phyloP scores from a whole-genome alignment of 2,113 vertebrate species.

The Hypomesus transpacificus region DNA sequence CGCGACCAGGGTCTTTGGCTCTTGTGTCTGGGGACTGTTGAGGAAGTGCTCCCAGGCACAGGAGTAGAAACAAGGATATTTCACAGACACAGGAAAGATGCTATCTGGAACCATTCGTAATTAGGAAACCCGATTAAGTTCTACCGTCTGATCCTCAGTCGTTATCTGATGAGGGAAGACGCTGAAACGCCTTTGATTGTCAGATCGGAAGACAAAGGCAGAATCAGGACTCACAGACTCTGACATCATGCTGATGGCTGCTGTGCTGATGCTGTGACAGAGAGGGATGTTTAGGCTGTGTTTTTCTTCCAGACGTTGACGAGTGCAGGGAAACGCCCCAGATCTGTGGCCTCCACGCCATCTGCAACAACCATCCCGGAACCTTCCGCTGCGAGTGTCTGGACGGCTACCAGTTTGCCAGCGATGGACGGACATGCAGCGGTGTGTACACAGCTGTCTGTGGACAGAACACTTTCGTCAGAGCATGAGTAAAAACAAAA shows the following conservation, averaged over 20 bases:
- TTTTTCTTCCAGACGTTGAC: constrained; percentile 77
- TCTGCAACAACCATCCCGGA: constrained; percentile 90
- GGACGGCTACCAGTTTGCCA: constrained; percentile 82
- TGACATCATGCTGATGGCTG: neutral
- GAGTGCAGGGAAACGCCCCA: constrained; percentile 81
- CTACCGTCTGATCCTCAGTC: constrained; percentile 25
- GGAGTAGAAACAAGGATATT: constrained; percentile 46
- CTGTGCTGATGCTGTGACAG: neutral
- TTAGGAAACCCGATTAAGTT: constrained; percentile 48
- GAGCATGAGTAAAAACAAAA: no score
- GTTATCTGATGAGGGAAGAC: constrained; percentile 18
- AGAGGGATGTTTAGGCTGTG: constrained; percentile 4
- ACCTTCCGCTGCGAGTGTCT: constrained; percentile 90
- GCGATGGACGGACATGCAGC: constrained; percentile 75
- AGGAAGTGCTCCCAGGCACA: constrained; percentile 44
- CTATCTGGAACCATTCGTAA: constrained; percentile 49
- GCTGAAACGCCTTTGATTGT: constrained; percentile 28
- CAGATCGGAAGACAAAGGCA: constrained; percentile 9
- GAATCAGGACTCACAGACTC: constrained; percentile 18
- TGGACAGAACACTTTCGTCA: no score
- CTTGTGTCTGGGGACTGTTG: constrained; percentile 24
- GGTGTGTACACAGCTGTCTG: constrained; percentile 63
- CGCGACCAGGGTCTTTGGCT: neutral
- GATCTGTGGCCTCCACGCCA: constrained; percentile 75
- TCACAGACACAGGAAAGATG: constrained; percentile 52